Conservation (phyloP, 2,113 vertebrate genomes). For the Corydoras sp. region DNA sequence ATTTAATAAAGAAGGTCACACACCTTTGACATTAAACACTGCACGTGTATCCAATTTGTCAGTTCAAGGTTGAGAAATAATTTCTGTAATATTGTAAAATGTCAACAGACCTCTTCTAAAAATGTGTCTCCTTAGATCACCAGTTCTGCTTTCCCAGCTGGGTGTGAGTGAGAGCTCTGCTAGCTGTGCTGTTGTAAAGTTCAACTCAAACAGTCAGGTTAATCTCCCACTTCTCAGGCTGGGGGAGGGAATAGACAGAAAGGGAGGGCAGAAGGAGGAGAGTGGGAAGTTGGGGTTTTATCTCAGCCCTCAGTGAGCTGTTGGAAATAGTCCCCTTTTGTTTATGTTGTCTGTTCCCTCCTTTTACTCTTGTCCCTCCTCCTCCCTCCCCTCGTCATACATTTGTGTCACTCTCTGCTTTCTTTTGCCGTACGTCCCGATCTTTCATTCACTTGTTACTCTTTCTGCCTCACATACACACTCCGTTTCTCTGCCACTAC, state of each 20-base stretch:
- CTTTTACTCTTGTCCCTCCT: slow-evolving; percentile 22
- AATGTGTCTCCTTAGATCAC: slow-evolving; percentile 13
- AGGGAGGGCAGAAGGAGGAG: slow-evolving; percentile 24
- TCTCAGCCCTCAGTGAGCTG: slow-evolving; percentile 44
- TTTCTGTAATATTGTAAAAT: neutral
- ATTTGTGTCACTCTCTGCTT: slow-evolving; percentile 15
- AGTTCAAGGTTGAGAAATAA: neutral
- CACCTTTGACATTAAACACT: too few relatives aligned
- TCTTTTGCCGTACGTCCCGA: slow-evolving; percentile 18
- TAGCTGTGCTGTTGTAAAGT: slow-evolving; percentile 56
- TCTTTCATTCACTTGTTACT: slow-evolving; percentile 11
- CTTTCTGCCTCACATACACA: neutral
- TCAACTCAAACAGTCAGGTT: slow-evolving; percentile 52
- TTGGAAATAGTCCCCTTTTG: slow-evolving; percentile 31
- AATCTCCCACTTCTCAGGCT: slow-evolving; percentile 53
- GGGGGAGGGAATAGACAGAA: slow-evolving; percentile 49
- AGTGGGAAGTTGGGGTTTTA: slow-evolving; percentile 33
- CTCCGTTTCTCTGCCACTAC: neutral
- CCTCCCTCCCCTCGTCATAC: slow-evolving; percentile 14
- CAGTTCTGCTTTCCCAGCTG: slow-evolving; percentile 20
- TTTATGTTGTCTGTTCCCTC: slow-evolving; percentile 33
- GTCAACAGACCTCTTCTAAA: slow-evolving; percentile 27
- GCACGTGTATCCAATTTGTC: neutral
- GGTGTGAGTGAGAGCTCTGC: slow-evolving; percentile 40
- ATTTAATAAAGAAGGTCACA: too few relatives aligned